Base-by-base conservation (phyloP, 1,140 invertebrate species). In the Zaprionus inermis region DNA sequence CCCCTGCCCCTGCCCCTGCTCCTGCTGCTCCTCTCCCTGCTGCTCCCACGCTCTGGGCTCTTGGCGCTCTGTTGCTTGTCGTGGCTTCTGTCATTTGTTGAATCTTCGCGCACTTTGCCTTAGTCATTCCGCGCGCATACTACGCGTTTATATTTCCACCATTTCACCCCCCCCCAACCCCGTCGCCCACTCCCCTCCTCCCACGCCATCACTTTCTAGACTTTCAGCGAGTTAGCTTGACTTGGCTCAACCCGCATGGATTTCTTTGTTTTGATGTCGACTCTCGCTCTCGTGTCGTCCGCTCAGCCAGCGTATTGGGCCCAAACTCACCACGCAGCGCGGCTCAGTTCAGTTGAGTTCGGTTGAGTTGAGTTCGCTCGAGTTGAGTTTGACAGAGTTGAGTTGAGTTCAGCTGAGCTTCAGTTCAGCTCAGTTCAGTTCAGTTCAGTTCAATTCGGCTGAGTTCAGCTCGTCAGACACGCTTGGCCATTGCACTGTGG, bases 251-350 rank as follows among this genome's bases (percentile, higher is more conserved):
- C 56, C 63, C 70, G 49, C 75, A 66, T 70, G 74, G 71, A 65
- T 88, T 86, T 68, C 83, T 88, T 88, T 88, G 83, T 88, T 88
- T 88, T 88, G 84, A 88, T 88, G 70, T 65, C 72, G 76, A 66
- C 56, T 72, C 59, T 78, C 70, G 67, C 84, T 74, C 77, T 82
- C 63, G 20, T 22, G 20, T 71, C 20, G 20, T 71, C 20, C 58
- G 76, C 61, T 75, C 76, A 51, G 51, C 38, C 46, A 61, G 70
- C 72, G 60, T 51, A 65, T 65, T 46, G 46, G 30, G 41, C 34
- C 44, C 52, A 89, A 88, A 89, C 61, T 84, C 84, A 88, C 84
- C 84, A 88, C 81, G 16, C 18, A 22, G 20, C 18, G 1, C 44
- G 44, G 18, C 18, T 49, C 44, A 49, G 44, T 22, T 49, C 69